A percentile compares a stretch with the other conserved stretches of the same genome.
Evolutionary conservation across 2,113 vertebrate genomes (phyloP).

Genomic region (Lampris incognitus): DNA sequence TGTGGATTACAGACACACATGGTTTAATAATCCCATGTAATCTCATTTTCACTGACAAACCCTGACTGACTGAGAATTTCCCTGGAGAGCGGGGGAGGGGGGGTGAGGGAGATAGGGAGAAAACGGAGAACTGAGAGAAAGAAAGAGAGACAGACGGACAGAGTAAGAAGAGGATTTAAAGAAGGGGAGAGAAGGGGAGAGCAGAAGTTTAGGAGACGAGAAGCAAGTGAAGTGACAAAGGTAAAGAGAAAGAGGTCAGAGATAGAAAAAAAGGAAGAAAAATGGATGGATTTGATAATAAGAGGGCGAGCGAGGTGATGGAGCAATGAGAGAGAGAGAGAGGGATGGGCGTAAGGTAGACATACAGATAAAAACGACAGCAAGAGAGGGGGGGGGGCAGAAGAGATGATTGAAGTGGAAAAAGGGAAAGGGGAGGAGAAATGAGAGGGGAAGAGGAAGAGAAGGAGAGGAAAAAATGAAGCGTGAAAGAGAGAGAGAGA

Average conservation of each 20-base stretch:
- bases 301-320: no score
- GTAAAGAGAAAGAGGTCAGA: no score
- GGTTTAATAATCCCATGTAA: conserved; percentile 75
- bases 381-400: no score
- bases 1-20: conserved; percentile 72
- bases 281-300: no score
- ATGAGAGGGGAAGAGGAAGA: background rate
- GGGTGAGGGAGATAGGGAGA: no score
- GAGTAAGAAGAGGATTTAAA: background rate
- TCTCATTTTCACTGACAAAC: conserved; percentile 69
- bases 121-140: background rate
- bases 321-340: no score
- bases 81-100: background rate
- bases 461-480: no score
- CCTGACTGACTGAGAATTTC: conserved; percentile 35
- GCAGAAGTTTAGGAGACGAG: background rate
- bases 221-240: no score
- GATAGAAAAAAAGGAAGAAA: no score
- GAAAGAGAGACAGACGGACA: background rate
- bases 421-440: background rate
- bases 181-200: background rate
- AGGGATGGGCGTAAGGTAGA: background rate
- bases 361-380: no score
- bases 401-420: no score
- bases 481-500: no score